Percentiles rank a stretch among this genome's conserved stretches.
Evolutionary conservation across 2,888 invertebrate genomes (phyloP).

Genomic region (Amorpha juglandis): DNA sequence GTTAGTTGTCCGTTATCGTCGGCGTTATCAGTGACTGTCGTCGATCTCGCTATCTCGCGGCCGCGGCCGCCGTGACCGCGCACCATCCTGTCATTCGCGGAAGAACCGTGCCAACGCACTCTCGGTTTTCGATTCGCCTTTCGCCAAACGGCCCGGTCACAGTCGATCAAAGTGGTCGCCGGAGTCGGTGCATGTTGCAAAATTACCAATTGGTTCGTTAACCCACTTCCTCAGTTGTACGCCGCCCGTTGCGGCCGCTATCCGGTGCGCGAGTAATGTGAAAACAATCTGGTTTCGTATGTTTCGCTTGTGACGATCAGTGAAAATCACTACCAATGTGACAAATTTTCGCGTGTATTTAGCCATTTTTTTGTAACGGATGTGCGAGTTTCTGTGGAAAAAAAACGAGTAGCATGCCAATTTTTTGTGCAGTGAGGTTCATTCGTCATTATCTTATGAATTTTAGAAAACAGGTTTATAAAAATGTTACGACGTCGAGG

Average conservation of each 20-base stretch:
- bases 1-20: constrained; percentile 64
- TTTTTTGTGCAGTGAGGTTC: constrained; percentile 41
- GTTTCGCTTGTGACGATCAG: constrained; percentile 29
- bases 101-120: constrained; percentile 75
- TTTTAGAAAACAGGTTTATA: constrained; percentile 38
- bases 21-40: constrained; percentile 70
- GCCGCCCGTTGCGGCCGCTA: constrained; percentile 50
- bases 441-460: constrained; percentile 28
- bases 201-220: constrained; percentile 74
- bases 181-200: constrained; percentile 69
- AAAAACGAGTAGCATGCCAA: constrained; percentile 39
- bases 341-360: constrained; percentile 24
- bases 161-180: constrained; percentile 62
- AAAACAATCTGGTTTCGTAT: constrained; percentile 52
- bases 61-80: constrained; percentile 62
- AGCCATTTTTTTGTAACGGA: constrained; percentile 33
- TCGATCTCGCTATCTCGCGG: constrained; percentile 76
- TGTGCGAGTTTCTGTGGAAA: constrained; percentile 37
- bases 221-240: constrained; percentile 64
- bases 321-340: constrained; percentile 34
- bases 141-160: constrained; percentile 68
- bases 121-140: constrained; percentile 76
- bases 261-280: constrained; percentile 59
- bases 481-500: constrained; percentile 76
- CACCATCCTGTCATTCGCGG: constrained; percentile 73